Conservation (phyloP, 2,888 invertebrate species). For the Melieria crassipennis region DNA sequence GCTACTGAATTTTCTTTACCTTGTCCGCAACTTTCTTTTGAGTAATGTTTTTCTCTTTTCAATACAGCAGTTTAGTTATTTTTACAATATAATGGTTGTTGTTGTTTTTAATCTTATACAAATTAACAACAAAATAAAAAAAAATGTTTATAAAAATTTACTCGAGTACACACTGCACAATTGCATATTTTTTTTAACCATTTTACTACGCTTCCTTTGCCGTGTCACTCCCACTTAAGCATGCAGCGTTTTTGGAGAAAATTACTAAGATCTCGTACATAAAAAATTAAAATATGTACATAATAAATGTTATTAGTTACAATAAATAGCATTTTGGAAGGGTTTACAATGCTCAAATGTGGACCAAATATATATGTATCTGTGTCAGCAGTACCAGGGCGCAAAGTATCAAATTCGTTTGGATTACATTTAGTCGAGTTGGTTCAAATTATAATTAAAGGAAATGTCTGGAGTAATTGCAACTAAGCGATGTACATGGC, state of each 20-base stretch:
- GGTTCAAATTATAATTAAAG: slow-evolving; percentile 1
- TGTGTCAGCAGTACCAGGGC: not conserved
- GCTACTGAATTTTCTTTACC: slow-evolving; percentile 31
- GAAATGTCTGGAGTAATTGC: slow-evolving; percentile 36
- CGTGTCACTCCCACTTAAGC: not conserved
- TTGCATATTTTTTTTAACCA: not conserved
- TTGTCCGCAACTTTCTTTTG: slow-evolving; percentile 33
- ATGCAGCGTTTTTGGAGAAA: slow-evolving; percentile 14
- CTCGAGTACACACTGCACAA: slow-evolving; percentile 31
- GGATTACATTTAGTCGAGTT: not conserved
- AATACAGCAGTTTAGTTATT: slow-evolving; percentile 17
- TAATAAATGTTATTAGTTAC: slow-evolving; percentile 36
- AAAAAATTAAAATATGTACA: slow-evolving; percentile 37
- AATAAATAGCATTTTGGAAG: slow-evolving; percentile 28
- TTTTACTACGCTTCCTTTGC: not conserved
- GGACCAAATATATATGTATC: slow-evolving; percentile 23
- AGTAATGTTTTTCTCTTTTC: slow-evolving; percentile 23
- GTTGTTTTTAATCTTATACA: slow-evolving; percentile 26
- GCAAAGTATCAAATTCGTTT: slow-evolving; percentile 18
- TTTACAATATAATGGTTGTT: slow-evolving; percentile 18
- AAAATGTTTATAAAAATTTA: slow-evolving; percentile 24
- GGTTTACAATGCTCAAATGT: slow-evolving; percentile 16
- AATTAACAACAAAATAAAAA: slow-evolving; percentile 35
- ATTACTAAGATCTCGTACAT: slow-evolving; percentile 26
- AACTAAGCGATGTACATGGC: slow-evolving; percentile 70